Evolutionary conservation across 2,113 vertebrate species (phyloP), one percentile per base, ranked within the genome.

Genomic region (Psittacus erithacus): DNA sequence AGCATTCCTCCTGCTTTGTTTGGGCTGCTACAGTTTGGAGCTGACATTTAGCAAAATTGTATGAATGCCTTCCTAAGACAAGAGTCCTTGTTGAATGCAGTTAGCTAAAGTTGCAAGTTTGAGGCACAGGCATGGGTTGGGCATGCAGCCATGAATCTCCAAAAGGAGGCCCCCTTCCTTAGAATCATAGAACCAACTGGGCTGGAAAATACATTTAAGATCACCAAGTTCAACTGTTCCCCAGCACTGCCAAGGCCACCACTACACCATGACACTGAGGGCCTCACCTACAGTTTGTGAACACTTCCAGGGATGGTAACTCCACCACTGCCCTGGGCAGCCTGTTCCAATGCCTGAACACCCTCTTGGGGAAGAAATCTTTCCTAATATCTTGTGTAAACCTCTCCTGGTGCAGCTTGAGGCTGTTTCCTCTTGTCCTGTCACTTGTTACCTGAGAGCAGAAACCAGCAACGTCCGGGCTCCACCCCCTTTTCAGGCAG

Each of bases 31-130:
- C 7, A 4, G 6, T 49, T 39, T 7, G 3, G 19, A 28, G 90
- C 88, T 97, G 96, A 82, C 95, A 92, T 96, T 96, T 88, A 68
- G 28, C 68, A 11, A 35, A 7, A 23, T 1, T 41, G 41, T 78
- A 76, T 57, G 33, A 28, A 91, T n/a, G 57, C 49, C 74, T 74
- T 38, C 28, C 39, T 7, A 8, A 70, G 22, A 86, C 46, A 91
- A 94, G 88, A 29, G 22, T 17, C 76, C 55, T 50, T 43, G 71
- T 92, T 83, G 79, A 75, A 33, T 0, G n/a, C 59, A 6, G 17
- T 23, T n/a, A 23, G 88, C 94, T 88, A 85, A 86, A 65, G 52
- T 33, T 49, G 87, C 85, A 24, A 10, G 13, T 81, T 59, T 31
- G 14, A 14, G 46, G 62, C 46, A 23, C 6, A 10, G 55, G 22